phyloP scores from a whole-genome alignment of 2,888 invertebrate genomes.

The Cenopis cana region DNA sequence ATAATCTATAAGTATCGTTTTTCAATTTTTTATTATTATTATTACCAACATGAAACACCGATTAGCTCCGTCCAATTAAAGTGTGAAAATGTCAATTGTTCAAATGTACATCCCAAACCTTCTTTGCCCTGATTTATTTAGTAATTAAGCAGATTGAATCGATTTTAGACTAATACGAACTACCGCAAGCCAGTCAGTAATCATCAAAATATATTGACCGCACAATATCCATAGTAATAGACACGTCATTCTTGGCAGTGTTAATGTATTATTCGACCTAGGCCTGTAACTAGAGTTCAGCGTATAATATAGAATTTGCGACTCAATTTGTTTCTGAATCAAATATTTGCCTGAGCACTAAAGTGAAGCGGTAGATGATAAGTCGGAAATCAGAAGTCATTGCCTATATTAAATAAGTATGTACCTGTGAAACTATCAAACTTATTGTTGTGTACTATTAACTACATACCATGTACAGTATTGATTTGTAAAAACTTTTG shows the following conservation, averaged over 20 bases:
- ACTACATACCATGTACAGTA: slow-evolving; percentile 48
- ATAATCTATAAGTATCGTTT: background rate
- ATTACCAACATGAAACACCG: slow-evolving; percentile 59
- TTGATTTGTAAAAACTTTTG: slow-evolving; percentile 49
- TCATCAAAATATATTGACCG: background rate
- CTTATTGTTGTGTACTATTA: slow-evolving; percentile 10
- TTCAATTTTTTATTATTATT: slow-evolving; percentile 13
- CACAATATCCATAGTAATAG: background rate
- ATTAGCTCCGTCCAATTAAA: slow-evolving; percentile 77
- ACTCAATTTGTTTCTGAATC: background rate
- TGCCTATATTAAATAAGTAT: background rate
- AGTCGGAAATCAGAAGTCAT: background rate
- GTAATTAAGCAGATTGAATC: background rate
- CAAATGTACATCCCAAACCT: slow-evolving; percentile 30
- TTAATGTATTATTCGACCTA: background rate
- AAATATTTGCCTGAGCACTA: background rate
- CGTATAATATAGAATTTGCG: no score
- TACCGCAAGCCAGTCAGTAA: background rate
- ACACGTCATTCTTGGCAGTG: background rate
- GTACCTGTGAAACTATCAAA: background rate
- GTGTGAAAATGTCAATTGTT: slow-evolving; percentile 53
- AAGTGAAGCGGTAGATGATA: background rate
- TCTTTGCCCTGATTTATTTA: background rate
- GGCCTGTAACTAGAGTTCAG: no score
- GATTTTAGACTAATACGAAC: background rate